Evolutionary conservation across 2,113 vertebrate genomes (phyloP), one percentile per base, ranked within the genome.

Genomic region (Oxygymnocypris stewartii): DNA sequence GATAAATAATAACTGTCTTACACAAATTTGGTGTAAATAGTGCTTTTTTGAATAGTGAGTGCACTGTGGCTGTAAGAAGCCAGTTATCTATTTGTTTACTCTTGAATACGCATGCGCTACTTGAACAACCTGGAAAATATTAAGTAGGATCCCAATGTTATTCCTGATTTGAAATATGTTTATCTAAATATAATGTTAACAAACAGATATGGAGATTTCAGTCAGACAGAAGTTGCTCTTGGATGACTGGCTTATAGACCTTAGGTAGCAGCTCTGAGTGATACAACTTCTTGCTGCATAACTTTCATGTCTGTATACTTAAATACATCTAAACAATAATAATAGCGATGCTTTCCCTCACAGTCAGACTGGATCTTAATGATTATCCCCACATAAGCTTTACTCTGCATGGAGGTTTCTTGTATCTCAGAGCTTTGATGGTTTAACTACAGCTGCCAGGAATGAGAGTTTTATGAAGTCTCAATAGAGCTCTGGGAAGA

Each of bases 391-490:
- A 61, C 49, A 84, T 31, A 59, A 59, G 54, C 51, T 73, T 73
- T 23, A 42, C 9, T 73, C 20, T 6, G 71, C 18, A 1, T 75
- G 5, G 11, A 13, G 73, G 40, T 28, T 65, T 63, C 59, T 14
- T 81, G 12, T 65, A 42, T 25, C 9, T 65, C 40, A n/a, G 59
- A 78, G 12, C 16, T 10, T 13, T 74, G 42, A 42, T 84, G 71
- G 37, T 88, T 40, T 69, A 71, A 42, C 54, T n/a, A 57, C 23
- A 42, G 44, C 74, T 85, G 73, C 35, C 85, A 82, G 85, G 71
- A 74, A 73, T n/a, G 47, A n/a, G 79, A 78, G 61, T 73, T 76
- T 89, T 79, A 87, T 81, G 57, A 67, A 85, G 85, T 78, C 51
- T 67, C 49, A 6, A 25, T 69, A 89, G 77, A 73, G 69, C 87